These are phyloP conservation scores for Silurus asotus DNA, from an alignment of 2,113 vertebrate species.

Conservation along the genomic window DNA sequence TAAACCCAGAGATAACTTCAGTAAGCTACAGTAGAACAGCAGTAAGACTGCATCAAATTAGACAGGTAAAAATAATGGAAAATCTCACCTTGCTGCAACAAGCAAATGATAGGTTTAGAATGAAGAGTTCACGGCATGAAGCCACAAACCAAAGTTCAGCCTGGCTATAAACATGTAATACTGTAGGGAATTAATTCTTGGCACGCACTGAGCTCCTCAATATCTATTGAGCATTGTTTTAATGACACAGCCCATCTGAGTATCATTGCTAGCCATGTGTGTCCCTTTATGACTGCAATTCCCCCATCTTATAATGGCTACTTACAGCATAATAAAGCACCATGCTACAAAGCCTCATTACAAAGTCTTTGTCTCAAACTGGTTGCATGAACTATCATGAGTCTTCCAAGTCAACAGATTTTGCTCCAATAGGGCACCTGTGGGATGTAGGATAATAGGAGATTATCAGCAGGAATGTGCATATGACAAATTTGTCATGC, in stretches of 20 bases:
- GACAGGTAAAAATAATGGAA: not conserved
- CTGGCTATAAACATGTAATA: not conserved
- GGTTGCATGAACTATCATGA: not conserved
- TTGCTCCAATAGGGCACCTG: not conserved
- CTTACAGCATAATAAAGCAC: not conserved
- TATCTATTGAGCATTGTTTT: not conserved
- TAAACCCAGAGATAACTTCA: not conserved
- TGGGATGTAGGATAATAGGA: not conserved
- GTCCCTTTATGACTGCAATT: not conserved
- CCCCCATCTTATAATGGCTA: not conserved
- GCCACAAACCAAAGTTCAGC: not conserved
- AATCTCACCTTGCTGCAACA: not conserved
- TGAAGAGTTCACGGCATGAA: not conserved
- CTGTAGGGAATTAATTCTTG: not conserved
- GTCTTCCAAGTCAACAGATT: not conserved
- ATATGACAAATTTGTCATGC: not conserved
- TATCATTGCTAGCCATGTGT: not conserved
- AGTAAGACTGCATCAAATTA: not conserved
- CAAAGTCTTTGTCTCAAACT: not conserved
- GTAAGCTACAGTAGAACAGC: not conserved
- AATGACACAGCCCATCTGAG: not conserved
- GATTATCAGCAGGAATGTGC: not conserved
- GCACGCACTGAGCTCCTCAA: not conserved
- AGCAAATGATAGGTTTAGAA: not conserved
- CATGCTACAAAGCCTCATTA: not conserved